Evolutionary conservation across 1,140 invertebrate genomes (phyloP).

Genomic region (Streblospio benedicti): DNA sequence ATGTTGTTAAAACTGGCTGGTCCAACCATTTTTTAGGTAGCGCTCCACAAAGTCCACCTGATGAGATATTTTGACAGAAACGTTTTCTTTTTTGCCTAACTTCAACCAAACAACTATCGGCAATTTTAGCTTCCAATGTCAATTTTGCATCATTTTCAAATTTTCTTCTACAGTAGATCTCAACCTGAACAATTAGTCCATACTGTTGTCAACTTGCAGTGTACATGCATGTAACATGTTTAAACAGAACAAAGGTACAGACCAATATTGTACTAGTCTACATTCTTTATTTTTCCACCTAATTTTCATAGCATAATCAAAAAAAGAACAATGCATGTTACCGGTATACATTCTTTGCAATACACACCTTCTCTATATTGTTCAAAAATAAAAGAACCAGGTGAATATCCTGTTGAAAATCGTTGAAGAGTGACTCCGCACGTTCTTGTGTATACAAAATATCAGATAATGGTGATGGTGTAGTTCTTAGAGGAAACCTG

Average conservation of each 20-base stretch:
- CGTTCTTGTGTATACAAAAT: constrained; percentile 15
- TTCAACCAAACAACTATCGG: constrained; percentile 9
- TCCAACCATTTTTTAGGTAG: background rate
- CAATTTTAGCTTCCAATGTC: constrained; percentile 8
- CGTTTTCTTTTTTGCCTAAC: constrained; percentile 6
- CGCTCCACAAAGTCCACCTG: background rate
- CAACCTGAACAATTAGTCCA: too few species aligned
- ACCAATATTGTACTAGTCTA: too few species aligned
- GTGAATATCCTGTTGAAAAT: background rate
- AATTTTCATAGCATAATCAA: too few species aligned
- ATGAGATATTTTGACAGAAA: too few species aligned
- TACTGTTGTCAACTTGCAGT: too few species aligned
- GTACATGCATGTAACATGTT: too few species aligned
- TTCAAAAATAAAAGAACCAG: too few species aligned
- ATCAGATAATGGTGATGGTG: constrained; percentile 1
- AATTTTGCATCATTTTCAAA: background rate
- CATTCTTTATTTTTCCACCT: too few species aligned
- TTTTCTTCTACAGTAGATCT: constrained; percentile 4
- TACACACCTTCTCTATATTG: too few species aligned
- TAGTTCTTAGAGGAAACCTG: constrained; percentile 16
- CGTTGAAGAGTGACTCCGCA: constrained; percentile 18
- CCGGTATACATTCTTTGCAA: too few species aligned
- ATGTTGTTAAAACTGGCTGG: constrained; percentile 8
- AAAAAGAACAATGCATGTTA: too few species aligned
- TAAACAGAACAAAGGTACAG: too few species aligned